phyloP scores from a whole-genome alignment of 2,888 invertebrate species.

The Nasonia oneida region DNA sequence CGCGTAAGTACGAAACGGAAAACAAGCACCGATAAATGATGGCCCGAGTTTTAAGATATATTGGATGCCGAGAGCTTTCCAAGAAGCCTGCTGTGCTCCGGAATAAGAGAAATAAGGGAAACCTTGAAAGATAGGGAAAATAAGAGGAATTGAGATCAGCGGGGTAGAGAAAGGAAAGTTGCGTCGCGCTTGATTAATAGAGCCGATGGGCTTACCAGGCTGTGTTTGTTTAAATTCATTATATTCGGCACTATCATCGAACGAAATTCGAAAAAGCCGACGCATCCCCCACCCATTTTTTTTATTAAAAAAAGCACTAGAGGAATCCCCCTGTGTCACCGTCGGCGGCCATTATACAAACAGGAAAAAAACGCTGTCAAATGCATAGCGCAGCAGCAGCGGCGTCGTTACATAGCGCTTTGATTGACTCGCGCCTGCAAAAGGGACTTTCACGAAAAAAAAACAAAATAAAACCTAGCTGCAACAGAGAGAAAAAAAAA shows the following conservation, averaged over 20 bases:
- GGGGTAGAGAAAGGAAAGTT: conserved; percentile 15
- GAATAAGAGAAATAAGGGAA: conserved; percentile 51
- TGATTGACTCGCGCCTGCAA: conserved; percentile 27
- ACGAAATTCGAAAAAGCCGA: neutral
- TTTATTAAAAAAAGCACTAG: neutral
- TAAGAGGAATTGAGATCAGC: conserved; percentile 42
- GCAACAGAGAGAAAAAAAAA: neutral
- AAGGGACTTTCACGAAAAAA: neutral
- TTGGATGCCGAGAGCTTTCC: conserved; percentile 54
- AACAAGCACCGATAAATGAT: conserved; percentile 66
- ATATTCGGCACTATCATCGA: neutral
- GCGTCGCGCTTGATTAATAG: conserved; percentile 31
- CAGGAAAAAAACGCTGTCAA: neutral
- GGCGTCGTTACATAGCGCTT: neutral
- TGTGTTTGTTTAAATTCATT: conserved; percentile 22
- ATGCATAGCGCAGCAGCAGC: neutral
- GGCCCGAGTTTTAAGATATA: conserved; percentile 64
- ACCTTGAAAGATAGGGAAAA: conserved; percentile 34
- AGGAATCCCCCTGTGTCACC: neutral
- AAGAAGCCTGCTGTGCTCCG: conserved; percentile 42
- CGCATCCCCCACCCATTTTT: neutral
- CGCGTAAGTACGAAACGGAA: conserved; percentile 64
- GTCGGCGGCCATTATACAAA: neutral
- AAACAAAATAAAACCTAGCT: neutral
- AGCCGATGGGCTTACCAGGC: neutral